Conservation (phyloP, 2,797 vertebrate species). For the Lepus townsendii region DNA sequence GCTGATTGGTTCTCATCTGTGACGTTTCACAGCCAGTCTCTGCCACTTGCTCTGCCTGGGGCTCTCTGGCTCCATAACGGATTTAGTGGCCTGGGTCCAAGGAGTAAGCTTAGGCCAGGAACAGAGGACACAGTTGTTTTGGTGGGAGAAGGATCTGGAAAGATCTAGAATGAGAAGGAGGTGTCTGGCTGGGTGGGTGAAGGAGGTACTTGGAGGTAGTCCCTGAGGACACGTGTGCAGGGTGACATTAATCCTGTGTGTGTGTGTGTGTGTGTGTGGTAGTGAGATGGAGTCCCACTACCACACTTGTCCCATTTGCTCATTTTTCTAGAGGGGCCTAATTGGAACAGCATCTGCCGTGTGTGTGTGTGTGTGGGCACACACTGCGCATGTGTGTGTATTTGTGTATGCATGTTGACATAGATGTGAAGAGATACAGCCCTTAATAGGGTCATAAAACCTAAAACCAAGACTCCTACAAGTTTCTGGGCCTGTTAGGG, state of each 20-base stretch:
- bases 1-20: neutral
- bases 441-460: neutral
- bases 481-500: neutral
- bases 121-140: neutral
- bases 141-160: neutral
- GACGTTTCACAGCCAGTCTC: neutral
- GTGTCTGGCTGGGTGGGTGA: no score
- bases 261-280: neutral
- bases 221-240: no score
- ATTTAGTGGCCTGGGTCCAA: neutral
- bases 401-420: neutral
- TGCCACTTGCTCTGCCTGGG: neutral
- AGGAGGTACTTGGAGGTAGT: neutral
- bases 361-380: neutral
- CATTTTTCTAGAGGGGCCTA: neutral
- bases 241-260: neutral
- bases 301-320: neutral
- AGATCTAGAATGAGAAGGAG: neutral
- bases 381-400: no score
- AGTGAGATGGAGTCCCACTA: neutral
- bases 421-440: neutral
- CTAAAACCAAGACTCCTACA: neutral
- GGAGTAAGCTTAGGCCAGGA: neutral
- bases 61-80: accelerated
- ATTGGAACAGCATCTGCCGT: neutral